Evolutionary conservation across 2,888 invertebrate genomes (phyloP).

Genomic region (Thecocarcelia acutangulata): DNA sequence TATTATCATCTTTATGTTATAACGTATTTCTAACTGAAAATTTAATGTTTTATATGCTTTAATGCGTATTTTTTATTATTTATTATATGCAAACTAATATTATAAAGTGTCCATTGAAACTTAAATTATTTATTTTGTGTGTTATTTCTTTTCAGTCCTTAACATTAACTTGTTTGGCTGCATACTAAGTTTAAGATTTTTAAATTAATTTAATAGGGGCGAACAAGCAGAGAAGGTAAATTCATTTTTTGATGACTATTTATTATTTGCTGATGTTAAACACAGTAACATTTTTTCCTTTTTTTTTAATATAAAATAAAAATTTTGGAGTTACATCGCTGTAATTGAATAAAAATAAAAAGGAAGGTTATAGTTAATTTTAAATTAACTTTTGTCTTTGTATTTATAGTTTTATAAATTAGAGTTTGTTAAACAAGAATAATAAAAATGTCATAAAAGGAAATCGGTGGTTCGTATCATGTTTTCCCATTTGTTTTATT

Average conservation of each 20-base stretch:
- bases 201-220: conserved; percentile 7
- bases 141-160: conserved; percentile 38
- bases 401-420: neutral
- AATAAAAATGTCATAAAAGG: neutral
- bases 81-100: conserved; percentile 59
- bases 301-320: conserved; percentile 32
- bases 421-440: conserved; percentile 6
- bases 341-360: conserved; percentile 6
- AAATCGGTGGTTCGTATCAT: conserved; percentile 46
- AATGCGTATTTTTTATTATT: conserved; percentile 28
- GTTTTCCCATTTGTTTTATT: conserved; percentile 27
- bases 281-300: conserved; percentile 22
- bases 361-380: neutral
- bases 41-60: conserved; percentile 31
- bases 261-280: conserved; percentile 50
- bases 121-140: conserved; percentile 41
- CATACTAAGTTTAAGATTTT: conserved; percentile 27
- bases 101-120: conserved; percentile 52
- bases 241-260: conserved; percentile 45
- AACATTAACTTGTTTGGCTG: conserved; percentile 51
- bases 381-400: neutral
- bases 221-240: conserved; percentile 44
- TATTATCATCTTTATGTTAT: conserved; percentile 52
- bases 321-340: conserved; percentile 44
- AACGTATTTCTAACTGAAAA: conserved; percentile 61